Conservation (phyloP, 2,797 vertebrate species). For the Lagocephalus sceleratus region DNA sequence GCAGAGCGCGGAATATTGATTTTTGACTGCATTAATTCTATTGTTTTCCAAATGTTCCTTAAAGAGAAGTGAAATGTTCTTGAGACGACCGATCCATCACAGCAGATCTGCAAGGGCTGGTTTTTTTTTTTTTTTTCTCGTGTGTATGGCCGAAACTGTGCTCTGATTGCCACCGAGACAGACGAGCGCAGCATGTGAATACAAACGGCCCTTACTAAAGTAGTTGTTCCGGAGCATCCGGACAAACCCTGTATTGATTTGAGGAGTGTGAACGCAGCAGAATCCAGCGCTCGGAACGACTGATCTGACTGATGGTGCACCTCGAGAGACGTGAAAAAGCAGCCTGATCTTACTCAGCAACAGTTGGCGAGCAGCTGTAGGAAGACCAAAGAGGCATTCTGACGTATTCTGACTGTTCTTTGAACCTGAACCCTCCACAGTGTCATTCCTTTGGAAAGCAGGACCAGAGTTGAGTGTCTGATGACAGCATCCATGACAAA, state of each 20-base stretch:
- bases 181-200: not conserved
- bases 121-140: too few relatives aligned
- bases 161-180: too few relatives aligned
- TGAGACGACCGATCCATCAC: not conserved
- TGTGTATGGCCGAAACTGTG: too few relatives aligned
- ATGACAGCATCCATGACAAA: not conserved
- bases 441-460: not conserved
- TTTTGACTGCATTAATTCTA: not conserved
- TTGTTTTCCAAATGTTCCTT: not conserved
- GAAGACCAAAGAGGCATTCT: not conserved
- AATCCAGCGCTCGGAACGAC: too few relatives aligned
- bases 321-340: not conserved
- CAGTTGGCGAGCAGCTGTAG: not conserved
- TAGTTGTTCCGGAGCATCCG: too few relatives aligned
- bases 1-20: not conserved
- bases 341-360: not conserved
- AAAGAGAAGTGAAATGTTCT: not conserved
- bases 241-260: conserved; percentile 22
- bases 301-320: too few relatives aligned
- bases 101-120: too few relatives aligned
- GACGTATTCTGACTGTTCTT: not conserved
- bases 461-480: too few relatives aligned
- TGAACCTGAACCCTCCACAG: not conserved
- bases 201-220: conserved; percentile 7
- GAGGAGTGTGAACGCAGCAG: conserved; percentile 16